Evolutionary conservation across 37 sponge, comb jelly and placozoan genomes (phyloP), one percentile per base, ranked within the genome.

Genomic region (Trichoplax adhaerens): DNA sequence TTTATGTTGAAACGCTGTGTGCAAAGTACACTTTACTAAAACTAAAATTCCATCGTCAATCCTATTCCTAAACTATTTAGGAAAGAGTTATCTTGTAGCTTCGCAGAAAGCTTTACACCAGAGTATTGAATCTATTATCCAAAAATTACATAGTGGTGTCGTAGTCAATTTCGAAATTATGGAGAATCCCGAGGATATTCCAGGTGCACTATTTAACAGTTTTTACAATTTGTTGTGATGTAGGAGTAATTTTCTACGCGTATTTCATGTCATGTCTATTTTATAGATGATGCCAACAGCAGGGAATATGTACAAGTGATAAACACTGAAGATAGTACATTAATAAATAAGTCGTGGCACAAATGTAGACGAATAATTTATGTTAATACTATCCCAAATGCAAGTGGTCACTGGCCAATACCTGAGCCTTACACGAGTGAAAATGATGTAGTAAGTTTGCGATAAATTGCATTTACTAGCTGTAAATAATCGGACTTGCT

Each of bases 81-180:
- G 88, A 7, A 83, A 85, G 70, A 73, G 75, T 3, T 98, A 93
- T 68, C 52, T 80, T 12, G 85, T 83, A 4, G 52, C 82, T 7
- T 80, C 82, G 53, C 79, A 77, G 55, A 89, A 87, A 79, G 75
- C 85, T 51, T 79, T 98, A 5, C 72, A 76, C 60, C 94, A 98
- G 71, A 76, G 73, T 55, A 73, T 98, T 72, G 99, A 98, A 79
- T 87, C 88, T 2, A 76, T 98, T 65, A 77, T 78, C 56, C 85
- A 86, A 79, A 98, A 93, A 73, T 75, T 98, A 1, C 88, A 89
- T 54, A 88, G 84, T 48, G 99, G 99, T 48, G 99, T 98, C 46
- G 94, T 98, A 5, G 48, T 98, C 47, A 79, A 84, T 55, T 88
- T 98, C 55, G 85, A 84, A 66, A 86, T 85, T 58, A 79, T 87